Conservation (phyloP, 1,140 invertebrate genomes). For the Neodiprion pinetum region DNA sequence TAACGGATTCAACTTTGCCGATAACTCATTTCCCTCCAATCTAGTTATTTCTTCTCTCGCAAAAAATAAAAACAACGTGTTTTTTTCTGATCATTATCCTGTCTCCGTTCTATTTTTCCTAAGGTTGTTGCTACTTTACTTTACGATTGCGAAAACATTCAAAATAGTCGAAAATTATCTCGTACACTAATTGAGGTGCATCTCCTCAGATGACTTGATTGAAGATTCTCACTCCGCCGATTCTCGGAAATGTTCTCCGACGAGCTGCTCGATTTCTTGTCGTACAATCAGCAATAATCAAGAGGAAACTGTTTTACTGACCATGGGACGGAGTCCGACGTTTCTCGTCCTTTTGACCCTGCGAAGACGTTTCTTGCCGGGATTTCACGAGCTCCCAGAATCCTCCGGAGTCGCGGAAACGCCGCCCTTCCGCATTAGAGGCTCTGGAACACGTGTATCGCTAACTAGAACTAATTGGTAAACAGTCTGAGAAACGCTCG, state of each 20-base stretch:
- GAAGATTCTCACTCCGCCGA: too few species aligned
- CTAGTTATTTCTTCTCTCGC: too few species aligned
- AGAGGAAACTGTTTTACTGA: not conserved
- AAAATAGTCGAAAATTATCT: too few species aligned
- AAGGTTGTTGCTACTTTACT: too few species aligned
- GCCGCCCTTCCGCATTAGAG: not conserved
- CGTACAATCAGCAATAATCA: not conserved
- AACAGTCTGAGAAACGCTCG: constrained; percentile 25
- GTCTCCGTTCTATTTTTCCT: too few species aligned
- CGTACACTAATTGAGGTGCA: too few species aligned
- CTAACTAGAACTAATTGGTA: constrained; percentile 40
- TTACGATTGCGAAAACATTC: too few species aligned
- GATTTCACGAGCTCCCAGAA: not conserved
- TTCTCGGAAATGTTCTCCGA: not conserved
- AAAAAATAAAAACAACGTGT: too few species aligned
- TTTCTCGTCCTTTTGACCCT: not conserved
- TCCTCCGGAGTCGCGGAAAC: not conserved
- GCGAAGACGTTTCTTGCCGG: not conserved
- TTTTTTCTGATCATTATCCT: too few species aligned
- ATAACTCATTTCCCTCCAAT: too few species aligned
- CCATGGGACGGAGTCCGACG: not conserved
- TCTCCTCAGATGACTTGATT: too few species aligned
- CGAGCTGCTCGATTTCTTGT: not conserved
- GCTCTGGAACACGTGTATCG: not conserved
- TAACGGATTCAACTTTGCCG: too few species aligned